Evolutionary conservation across 2,113 vertebrate species (phyloP).

Genomic region (Caretta caretta): DNA sequence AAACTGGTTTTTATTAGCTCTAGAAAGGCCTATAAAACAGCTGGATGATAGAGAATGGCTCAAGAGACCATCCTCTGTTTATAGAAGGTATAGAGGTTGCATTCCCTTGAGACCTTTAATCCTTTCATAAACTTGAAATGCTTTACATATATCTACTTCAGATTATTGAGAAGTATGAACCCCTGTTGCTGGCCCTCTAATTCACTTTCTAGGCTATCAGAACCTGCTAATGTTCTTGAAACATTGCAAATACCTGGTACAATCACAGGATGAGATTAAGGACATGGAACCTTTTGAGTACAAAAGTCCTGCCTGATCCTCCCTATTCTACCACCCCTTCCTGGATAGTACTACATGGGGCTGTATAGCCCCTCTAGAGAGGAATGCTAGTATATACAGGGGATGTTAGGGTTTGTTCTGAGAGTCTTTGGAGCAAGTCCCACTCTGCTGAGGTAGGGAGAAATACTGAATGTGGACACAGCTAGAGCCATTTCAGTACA

Average conservation of each 20-base stretch:
- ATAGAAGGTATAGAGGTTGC: not conserved
- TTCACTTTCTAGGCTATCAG: not conserved
- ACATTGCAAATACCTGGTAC: not conserved
- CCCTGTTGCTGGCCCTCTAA: not conserved
- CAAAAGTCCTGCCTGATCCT: not conserved
- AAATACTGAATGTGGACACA: accelerated
- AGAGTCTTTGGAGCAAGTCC: not conserved
- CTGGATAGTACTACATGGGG: not conserved
- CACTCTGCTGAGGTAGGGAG: not conserved
- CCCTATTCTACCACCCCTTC: not conserved
- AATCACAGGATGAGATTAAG: not conserved
- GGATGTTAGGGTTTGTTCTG: not conserved
- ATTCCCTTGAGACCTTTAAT: not conserved
- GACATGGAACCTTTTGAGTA: not conserved
- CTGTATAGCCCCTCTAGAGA: not conserved
- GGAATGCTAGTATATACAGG: not conserved
- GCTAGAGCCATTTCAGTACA: not conserved
- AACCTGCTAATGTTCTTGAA: accelerated
- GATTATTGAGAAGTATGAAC: not conserved
- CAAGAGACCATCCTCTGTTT: not conserved
- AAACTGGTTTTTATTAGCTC: not conserved
- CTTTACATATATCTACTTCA: not conserved
- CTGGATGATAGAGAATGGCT: not conserved
- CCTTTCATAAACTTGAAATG: not conserved
- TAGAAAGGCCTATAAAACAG: not conserved